Base-by-base conservation (phyloP, 2,797 vertebrate genomes). In the Hephaestus fuliginosus region DNA sequence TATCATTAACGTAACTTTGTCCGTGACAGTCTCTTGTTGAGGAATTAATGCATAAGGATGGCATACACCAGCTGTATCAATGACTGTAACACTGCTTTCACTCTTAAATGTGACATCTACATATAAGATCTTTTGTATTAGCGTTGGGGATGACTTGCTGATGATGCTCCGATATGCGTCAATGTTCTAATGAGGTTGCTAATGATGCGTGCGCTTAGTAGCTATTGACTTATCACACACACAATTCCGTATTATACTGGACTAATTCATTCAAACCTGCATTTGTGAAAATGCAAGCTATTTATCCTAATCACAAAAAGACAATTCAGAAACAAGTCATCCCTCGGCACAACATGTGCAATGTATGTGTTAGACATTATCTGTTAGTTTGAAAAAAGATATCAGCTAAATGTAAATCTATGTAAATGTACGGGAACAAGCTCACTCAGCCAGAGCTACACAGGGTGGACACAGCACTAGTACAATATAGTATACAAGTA, bases 1-100 rank as follows among this genome's bases (percentile, higher is more conserved):
- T 73, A 60, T 25, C 13, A 83, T 77, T 58, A 58, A 79, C 58
- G 67, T 4, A n/a, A 22, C 46, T 60, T 67, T 14, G 62, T 70
- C 55, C 72, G 48, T 63, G 28, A 70, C 55, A 70, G 13, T 64
- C 44, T 49, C 17, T 66, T 56, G 20, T 9, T 56, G 20, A 46
- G 28, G n/a, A 66, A 80, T 63, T 1, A 57, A 61, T 39, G 28
- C 44, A 39, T 20, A 43, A 43, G 9, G 22, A 14, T 5, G 56
- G 18, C 25, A 71, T 69, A 36, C 7, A 11, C 46, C 20, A 39
- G n/a, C 9, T 64, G 28, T 62, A 60, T 70, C 43, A 30, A 33
- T 10, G 30, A 74, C 5, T 61, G 1, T 33, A 46, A 58, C 44
- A 9, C n/a, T 43, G 41, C 43, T 43, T 68, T 46, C n/a, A 58